Evolutionary conservation across 2,888 invertebrate genomes (phyloP), one percentile per base, ranked within the genome.

Genomic region (Merodon equestris): DNA sequence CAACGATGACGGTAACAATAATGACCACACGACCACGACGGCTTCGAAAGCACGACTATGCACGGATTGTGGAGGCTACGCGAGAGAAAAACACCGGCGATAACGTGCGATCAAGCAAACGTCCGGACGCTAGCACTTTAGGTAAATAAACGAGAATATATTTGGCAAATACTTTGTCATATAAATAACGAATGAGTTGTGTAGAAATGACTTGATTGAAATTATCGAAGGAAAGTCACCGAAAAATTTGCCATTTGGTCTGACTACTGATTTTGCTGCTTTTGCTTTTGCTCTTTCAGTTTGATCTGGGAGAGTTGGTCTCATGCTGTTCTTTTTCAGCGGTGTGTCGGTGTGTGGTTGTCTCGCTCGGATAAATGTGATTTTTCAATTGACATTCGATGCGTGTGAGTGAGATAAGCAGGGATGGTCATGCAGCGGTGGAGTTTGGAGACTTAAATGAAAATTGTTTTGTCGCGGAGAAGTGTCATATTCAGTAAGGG

Each of bases 201-300:
- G 57, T 17, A 36, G 19, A 60, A 51, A 53, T 48, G 34, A 19
- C 68, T 64, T 73, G 68, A 68, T 50, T 48, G 60, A 68, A 79
- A 70, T 56, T 79, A 79, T 74, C 63, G 73, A 64, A 70, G 68
- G 64, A 56, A 60, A 64, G 68, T 57, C 68, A 79, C 58, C 50
- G 38, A 48, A 79, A 70, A 73, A 54, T 68, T 79, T 74, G 79
- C 74, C 79, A 73, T 79, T 79, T 68, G 64, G 68, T 68, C 57
- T 73, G 73, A 44, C 60, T 70, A 54, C 56, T 56, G 57, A 10
- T 56, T 56, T 66, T 50, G 50, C 64, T 79, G 68, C 74, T 74
- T 68, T n/a, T n/a, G n/a, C n/a, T n/a, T 74, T 74, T 74, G 64
- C 68, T 74, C 63, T 74, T 70, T 68, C 79, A 67, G 58, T 77